A percentile compares a stretch with the other conserved stretches of the same genome.
Evolutionary conservation across 2,797 vertebrate genomes (phyloP).

Genomic region (Anabacerthia variegaticeps): DNA sequence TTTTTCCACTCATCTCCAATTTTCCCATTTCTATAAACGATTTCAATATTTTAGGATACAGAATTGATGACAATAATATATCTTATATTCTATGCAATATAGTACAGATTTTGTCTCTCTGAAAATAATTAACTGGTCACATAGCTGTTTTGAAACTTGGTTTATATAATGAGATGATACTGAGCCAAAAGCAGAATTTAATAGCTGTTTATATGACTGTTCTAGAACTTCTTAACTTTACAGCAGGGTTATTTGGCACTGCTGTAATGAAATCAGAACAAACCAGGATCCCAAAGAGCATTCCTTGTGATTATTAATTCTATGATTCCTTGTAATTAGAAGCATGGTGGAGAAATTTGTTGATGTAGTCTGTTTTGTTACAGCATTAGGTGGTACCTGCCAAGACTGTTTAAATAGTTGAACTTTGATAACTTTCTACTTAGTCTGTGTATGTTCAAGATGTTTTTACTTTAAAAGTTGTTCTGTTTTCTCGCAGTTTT

Average conservation of each 20-base stretch:
- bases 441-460: not conserved
- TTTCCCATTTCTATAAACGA: not conserved
- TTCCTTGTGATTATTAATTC: not conserved
- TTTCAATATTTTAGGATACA: not conserved
- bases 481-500: conserved; percentile 84
- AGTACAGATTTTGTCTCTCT: not conserved
- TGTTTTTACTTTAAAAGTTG: not conserved
- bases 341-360: not conserved
- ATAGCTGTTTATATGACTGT: not conserved
- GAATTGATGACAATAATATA: not conserved
- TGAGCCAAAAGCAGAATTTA: conserved; percentile 5
- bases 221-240: conserved; percentile 22
- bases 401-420: not conserved
- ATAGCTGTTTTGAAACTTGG: conserved; percentile 2
- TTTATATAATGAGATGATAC: conserved; percentile 10
- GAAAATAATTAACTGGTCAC: not conserved
- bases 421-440: not conserved
- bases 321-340: not conserved
- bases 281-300: not conserved
- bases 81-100: not conserved
- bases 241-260: not conserved
- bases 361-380: not conserved
- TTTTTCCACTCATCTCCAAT: not conserved
- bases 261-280: not conserved
- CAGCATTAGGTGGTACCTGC: not conserved